Evolutionary conservation across 2,888 invertebrate genomes (phyloP), one percentile per base, ranked within the genome.

Genomic region (Limenitis camilla): DNA sequence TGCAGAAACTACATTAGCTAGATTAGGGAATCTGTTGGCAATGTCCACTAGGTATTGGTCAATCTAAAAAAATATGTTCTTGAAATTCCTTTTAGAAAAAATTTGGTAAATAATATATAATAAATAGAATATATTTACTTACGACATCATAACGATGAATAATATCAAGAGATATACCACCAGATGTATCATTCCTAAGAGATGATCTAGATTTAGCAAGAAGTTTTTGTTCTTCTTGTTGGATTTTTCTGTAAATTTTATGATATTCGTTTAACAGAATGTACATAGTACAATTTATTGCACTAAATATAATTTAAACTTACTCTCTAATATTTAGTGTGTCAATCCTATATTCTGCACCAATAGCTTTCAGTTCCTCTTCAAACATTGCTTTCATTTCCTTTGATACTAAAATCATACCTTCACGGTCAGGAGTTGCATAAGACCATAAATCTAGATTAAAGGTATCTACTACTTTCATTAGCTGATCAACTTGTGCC

Each of bases 271-370:
- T n/a, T n/a, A n/a, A n/a, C n/a, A n/a, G n/a, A n/a, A n/a, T n/a
- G n/a, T n/a, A n/a, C n/a, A n/a, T n/a, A n/a, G n/a, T n/a, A n/a
- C n/a, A n/a, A n/a, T n/a, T n/a, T n/a, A n/a, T n/a, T n/a, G n/a
- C n/a, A n/a, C n/a, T n/a, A n/a, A n/a, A n/a, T n/a, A n/a, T n/a
- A n/a, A n/a, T n/a, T n/a, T 11, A 31, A 52, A 70, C 77, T 76
- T 65, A 82, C 82, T 74, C 73, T 49, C 76, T 78, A 30, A 83
- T 66, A 63, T 83, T 76, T 7, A 75, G 70, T 9, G 71, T 61
- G 48, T 71, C 65, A n/a, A 79, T 42, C 53, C 61, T 62, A 52
- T 64, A 77, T 36, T 66, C 62, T 46, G 76, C 61, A 4, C 70
- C 72, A 32, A 69, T 65, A 2, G 48, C 61, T 6, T 52, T 59